Base-by-base conservation (phyloP, 64 coral and sea anemone species). In the Montipora foliosa region DNA sequence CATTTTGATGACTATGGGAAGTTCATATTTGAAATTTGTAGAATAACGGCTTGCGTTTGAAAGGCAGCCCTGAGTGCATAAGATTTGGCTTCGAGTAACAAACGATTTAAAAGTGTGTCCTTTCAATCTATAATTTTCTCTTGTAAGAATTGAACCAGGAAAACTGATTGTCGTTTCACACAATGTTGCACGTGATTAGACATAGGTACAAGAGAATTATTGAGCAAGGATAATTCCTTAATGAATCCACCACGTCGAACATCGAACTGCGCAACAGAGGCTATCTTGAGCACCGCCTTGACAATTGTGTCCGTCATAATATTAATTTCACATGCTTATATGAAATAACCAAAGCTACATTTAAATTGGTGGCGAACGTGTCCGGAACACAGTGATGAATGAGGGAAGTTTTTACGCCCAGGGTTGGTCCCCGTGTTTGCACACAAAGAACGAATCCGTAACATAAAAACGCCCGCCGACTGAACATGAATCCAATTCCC, bases 1-100 rank as follows among this genome's bases (percentile, higher is more conserved):
- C 82, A 1, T 49, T 13, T 12, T 4, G 66, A 49, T 71, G 62
- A 22, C 76, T 17, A 17, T 21, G 45, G 15, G 8, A 14, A 15
- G 7, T 7, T 24, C 68, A 13, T 86, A 66, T 86, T 71, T 86
- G 62, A 92, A 92, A 71, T 92, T 92, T 10, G 81, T 86, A 6
- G 90, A 82, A 12, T 59, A 24, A 77, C 90, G 86, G 16, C 90
- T 59, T 12, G 72, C 3, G 19, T 84, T 77, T 17, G 17, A 15
- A 22, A 85, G 81, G 16, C 90, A 92, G 46, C 44, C 37, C 49
- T 83, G 90, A 76, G 68, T 61, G 60, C 90, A 92, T 0, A 44
- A 67, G 24, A 92, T 61, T 15, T 84, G 90, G 59, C 68, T 85
- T 11, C 49, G 49, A 58, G 50, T 14, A 3, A 53, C 53, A 1